phyloP scores from a whole-genome alignment of 2,888 invertebrate species.

The Cephus pygmeus region DNA sequence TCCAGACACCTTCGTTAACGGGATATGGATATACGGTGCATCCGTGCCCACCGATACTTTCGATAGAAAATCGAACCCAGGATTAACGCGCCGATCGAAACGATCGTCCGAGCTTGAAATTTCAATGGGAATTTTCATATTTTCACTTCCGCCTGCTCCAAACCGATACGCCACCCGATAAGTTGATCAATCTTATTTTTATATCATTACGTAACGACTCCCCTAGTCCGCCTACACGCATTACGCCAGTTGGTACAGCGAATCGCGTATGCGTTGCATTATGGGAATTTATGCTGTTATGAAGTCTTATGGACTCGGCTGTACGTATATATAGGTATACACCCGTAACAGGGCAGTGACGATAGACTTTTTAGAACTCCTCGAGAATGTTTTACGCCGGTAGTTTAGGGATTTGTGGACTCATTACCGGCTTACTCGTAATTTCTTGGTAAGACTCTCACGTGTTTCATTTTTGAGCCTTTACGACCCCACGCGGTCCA shows the following conservation, averaged over 20 bases:
- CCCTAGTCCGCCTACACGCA: not conserved
- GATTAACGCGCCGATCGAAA: no score
- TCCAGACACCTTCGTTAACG: not conserved
- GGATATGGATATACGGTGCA: not conserved
- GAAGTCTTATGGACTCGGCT: not conserved
- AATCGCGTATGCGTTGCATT: not conserved
- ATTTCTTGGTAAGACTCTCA: not conserved
- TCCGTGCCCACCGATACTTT: not conserved
- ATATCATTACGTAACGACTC: not conserved
- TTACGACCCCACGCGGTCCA: not conserved
- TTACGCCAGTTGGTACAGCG: not conserved
- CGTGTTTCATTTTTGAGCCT: not conserved
- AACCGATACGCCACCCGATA: no score
- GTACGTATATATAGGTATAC: not conserved
- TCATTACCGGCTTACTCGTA: not conserved
- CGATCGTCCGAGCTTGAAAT: no score
- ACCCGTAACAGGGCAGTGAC: not conserved
- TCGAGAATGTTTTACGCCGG: not conserved
- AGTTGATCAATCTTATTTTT: accelerated
- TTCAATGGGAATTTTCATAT: no score
- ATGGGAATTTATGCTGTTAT: not conserved
- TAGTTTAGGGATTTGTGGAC: not conserved
- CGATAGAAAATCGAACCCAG: not conserved
- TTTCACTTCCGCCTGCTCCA: no score
- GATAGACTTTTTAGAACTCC: not conserved